Percentiles rank a stretch among this genome's conserved stretches.
Conservation (phyloP, 2,888 invertebrate species). For the Heliconius erato region DNA sequence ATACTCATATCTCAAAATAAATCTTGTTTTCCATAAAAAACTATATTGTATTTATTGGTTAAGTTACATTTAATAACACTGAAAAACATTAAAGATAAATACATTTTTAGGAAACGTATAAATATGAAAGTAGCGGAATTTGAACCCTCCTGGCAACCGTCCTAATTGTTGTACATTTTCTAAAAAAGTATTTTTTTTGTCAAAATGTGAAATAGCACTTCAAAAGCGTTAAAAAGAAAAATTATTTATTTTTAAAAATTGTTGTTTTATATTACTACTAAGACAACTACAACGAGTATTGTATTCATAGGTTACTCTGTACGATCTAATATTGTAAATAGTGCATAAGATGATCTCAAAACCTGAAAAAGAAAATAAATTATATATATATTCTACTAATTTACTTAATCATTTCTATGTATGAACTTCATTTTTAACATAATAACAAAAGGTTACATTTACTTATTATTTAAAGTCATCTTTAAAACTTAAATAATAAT, state of each 20-base stretch:
- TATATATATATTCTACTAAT: not conserved
- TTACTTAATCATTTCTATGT: too few relatives aligned
- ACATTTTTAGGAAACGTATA: too few relatives aligned
- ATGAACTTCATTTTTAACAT: not conserved
- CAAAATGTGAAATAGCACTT: too few relatives aligned
- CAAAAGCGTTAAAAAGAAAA: not conserved
- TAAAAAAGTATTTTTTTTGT: too few relatives aligned
- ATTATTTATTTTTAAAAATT: not conserved
- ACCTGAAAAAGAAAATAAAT: constrained; percentile 65
- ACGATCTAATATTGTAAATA: constrained; percentile 70
- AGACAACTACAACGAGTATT: not conserved
- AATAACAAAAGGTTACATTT: not conserved
- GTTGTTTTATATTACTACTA: not conserved
- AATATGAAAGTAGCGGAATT: too few relatives aligned
- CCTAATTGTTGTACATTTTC: too few relatives aligned
- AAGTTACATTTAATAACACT: not conserved
- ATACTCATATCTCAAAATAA: not conserved
- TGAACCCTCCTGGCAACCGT: too few relatives aligned
- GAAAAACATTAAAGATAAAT: not conserved
- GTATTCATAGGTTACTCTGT: constrained; percentile 50
- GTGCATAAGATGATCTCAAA: constrained; percentile 73
- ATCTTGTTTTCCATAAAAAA: not conserved
- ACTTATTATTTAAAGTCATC: too few relatives aligned
- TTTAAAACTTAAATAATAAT: not conserved
- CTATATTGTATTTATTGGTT: not conserved